These are phyloP conservation scores for Erebia aethiops DNA, from an alignment of 2,888 invertebrate genomes.

Conservation along the genomic window DNA sequence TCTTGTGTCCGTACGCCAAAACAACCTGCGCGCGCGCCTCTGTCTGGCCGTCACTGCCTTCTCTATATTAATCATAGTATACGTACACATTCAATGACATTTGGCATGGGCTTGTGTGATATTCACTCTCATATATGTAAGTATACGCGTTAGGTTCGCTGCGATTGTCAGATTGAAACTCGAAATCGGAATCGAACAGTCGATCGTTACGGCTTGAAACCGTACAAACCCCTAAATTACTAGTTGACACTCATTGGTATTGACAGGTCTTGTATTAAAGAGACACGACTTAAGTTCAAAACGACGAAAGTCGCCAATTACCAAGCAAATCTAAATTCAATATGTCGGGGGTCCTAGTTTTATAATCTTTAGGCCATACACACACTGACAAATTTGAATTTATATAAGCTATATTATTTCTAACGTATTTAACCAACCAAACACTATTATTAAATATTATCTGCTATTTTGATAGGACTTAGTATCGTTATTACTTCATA, in stretches of 20 bases:
- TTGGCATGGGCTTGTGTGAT: conserved; percentile 76
- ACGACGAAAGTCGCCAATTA: no score
- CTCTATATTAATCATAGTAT: conserved; percentile 76
- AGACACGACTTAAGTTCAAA: no score
- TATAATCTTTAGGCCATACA: no score
- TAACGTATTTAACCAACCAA: background rate
- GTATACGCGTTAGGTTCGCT: conserved; percentile 64
- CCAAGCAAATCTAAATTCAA: no score
- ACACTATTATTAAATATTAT: background rate
- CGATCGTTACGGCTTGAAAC: background rate
- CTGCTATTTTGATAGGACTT: background rate
- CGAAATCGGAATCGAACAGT: conserved; percentile 19
- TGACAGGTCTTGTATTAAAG: background rate
- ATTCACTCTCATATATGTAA: conserved; percentile 70
- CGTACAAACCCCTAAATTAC: background rate
- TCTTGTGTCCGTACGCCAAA: conserved; percentile 57
- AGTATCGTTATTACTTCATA: background rate
- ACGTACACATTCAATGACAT: conserved; percentile 78
- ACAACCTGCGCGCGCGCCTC: conserved; percentile 68
- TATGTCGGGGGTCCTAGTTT: no score
- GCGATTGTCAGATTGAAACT: conserved; percentile 67
- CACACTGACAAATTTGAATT: no score
- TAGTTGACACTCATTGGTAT: background rate
- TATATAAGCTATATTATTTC: background rate
- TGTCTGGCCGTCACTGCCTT: conserved; percentile 78